Evolutionary conservation across 2,797 vertebrate species (phyloP).

Genomic region (Chelmon rostratus): DNA sequence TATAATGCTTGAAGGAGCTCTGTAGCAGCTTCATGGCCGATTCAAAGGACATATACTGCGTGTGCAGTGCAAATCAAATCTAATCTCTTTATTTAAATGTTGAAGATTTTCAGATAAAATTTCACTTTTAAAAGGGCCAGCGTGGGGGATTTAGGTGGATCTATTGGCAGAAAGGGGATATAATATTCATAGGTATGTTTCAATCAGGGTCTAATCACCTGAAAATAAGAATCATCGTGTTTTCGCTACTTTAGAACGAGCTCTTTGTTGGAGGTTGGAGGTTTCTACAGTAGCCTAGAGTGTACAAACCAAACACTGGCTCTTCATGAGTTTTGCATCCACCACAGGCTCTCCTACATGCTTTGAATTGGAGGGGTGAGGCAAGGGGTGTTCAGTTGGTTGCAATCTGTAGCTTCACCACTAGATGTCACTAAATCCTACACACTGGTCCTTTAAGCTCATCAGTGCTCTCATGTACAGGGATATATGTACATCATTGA

Average conservation of each 20-base stretch:
- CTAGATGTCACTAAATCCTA: no score
- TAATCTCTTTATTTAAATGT: conserved; percentile 2
- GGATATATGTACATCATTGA: background rate
- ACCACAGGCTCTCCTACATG: no score
- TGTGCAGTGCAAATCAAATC: conserved; percentile 13
- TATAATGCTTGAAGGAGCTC: conserved; percentile 11
- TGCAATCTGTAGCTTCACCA: no score
- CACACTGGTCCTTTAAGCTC: background rate
- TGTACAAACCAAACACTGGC: no score
- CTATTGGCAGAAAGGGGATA: background rate
- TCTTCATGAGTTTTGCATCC: no score
- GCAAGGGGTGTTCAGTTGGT: no score
- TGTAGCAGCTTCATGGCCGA: background rate
- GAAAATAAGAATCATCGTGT: background rate
- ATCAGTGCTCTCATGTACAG: background rate
- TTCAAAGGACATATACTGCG: background rate
- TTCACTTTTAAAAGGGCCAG: background rate
- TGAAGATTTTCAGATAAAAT: conserved; percentile 1
- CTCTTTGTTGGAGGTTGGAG: no score
- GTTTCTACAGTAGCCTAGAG: no score
- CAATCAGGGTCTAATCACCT: no score
- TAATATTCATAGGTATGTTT: background rate
- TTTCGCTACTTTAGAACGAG: no score
- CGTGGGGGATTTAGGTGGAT: no score
- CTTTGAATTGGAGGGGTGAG: no score